Evolutionary conservation across 1,140 invertebrate species (phyloP).

Genomic region (Gryon sp.): DNA sequence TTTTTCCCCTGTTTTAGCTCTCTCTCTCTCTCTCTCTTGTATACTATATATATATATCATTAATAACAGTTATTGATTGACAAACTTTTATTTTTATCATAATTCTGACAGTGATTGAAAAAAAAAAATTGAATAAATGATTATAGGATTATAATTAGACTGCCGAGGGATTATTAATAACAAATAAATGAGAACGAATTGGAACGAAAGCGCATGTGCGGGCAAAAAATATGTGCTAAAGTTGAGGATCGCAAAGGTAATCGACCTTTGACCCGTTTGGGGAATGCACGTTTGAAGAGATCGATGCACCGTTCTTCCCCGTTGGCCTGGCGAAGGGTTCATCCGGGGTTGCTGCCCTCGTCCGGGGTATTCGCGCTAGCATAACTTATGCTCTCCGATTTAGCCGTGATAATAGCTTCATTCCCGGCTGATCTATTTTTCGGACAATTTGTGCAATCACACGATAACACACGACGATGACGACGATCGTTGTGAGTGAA

Average conservation of each 20-base stretch:
- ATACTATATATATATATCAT: too few species aligned
- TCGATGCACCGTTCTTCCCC: constrained; percentile 71
- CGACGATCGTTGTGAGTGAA: constrained; percentile 43
- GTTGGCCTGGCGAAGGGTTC: constrained; percentile 69
- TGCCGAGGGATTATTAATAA: too few species aligned
- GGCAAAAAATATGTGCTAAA: constrained; percentile 47
- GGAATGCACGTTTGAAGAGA: constrained; percentile 74
- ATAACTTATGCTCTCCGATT: constrained; percentile 27
- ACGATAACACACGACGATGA: too few species aligned
- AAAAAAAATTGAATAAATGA: too few species aligned
- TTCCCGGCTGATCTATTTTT: background rate
- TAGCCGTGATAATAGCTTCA: constrained; percentile 23
- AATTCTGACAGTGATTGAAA: too few species aligned
- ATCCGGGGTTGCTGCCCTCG: constrained; percentile 77
- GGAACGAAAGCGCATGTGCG: constrained; percentile 62
- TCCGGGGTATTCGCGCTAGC: constrained; percentile 67
- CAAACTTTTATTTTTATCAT: too few species aligned
- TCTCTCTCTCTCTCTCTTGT: too few species aligned
- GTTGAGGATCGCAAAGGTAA: constrained; percentile 69
- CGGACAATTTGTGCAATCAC: too few species aligned
- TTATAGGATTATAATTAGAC: too few species aligned
- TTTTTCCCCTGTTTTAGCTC: constrained; percentile 5
- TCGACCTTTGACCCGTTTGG: constrained; percentile 75
- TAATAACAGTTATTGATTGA: too few species aligned
- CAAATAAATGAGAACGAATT: too few species aligned